A percentile compares a stretch with the other conserved stretches of the same genome.
These are phyloP conservation scores for Zygothrica quintamaculata DNA, from an alignment of 2,888 invertebrate genomes.

Conservation along the genomic window DNA sequence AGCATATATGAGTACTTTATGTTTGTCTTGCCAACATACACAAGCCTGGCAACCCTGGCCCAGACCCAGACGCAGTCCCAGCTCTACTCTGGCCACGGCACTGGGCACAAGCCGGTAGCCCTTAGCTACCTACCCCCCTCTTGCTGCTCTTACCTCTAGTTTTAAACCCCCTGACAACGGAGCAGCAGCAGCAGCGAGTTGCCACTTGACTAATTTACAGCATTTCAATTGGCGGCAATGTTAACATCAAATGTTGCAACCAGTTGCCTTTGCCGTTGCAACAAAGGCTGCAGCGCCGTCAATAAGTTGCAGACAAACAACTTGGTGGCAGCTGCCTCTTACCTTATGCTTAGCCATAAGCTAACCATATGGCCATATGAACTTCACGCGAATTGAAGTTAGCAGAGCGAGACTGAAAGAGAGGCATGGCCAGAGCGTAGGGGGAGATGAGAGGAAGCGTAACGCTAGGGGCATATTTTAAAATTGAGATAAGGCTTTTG, in stretches of 20 bases:
- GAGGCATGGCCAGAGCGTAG: too few species aligned
- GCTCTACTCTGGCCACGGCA: conserved; percentile 10
- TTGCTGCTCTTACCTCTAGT: background rate
- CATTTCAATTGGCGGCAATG: conserved; percentile 21
- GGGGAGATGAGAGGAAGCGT: conserved; percentile 9
- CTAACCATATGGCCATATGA: conserved; percentile 7
- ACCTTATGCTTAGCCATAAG: background rate
- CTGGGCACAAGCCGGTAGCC: conserved; percentile 3
- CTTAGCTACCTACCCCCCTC: conserved; percentile 28
- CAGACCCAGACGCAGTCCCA: background rate
- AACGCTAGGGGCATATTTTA: conserved; percentile 61
- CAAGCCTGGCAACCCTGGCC: conserved; percentile 46
- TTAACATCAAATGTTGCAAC: conserved; percentile 30
- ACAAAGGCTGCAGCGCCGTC: conserved; percentile 15
- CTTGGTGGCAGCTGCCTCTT: conserved; percentile 17
- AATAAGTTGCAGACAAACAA: conserved; percentile 36
- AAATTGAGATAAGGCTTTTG: conserved; percentile 84
- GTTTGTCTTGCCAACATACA: conserved; percentile 77
- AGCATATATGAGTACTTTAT: conserved; percentile 59
- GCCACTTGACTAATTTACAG: conserved; percentile 41
- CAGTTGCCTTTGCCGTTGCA: too few species aligned
- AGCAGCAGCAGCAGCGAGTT: conserved; percentile 6
- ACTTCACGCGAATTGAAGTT: too few species aligned
- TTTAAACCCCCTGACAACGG: too few species aligned
- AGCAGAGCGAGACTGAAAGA: too few species aligned